Base-by-base conservation (phyloP, 2,113 vertebrate species). In the Cavia porcellus region DNA sequence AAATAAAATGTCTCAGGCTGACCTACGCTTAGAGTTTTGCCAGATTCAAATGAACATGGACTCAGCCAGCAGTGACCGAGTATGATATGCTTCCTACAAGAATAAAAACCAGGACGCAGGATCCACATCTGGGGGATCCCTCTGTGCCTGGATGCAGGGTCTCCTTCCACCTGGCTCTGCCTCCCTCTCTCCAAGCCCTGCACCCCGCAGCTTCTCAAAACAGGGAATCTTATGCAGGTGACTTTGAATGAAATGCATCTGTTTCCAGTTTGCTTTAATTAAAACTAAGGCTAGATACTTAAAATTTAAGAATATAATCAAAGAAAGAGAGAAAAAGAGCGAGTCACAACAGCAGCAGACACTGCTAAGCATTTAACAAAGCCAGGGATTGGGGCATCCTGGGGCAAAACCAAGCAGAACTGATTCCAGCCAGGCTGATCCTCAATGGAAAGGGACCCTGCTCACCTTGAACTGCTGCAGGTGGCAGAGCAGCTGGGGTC, bases 391-490 rank as follows among this genome's bases (percentile, higher is more conserved):
- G n/a, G 38, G 83, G 64, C 52, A 28, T 92, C 24, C 19, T 57
- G 32, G 70, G 84, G 24, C 30, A 89, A 88, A 91, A 83, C 28
- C 50, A 90, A 38, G 64, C 70, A n/a, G 86, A 66, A 74, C 83
- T 75, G 79, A 79, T 68, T 47, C 66, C 22, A 50, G 38, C 25
- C 62, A 57, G 64, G 72, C 72, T 93, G 50, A 52, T 75, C 35
- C 42, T 32, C 47, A 61, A 57, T 4, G 91, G 57, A 66, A 86
- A 62, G 25, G 57, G 82, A 52, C 32, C 45, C 38, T 50, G 11
- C 66, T 83, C 70, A 92, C 7, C 82, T 85, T 91, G 96, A 95
- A 84, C 61, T 64, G 86, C 72, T 89, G 86, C 28, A 5, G 50
- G 35, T 52, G 72, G n/a, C 68, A 94, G 25, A 14, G 38, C 90